These are phyloP conservation scores for Pseudococcus jackbeardsleyi DNA, from an alignment of 2,888 invertebrate species.

Conservation along the genomic window DNA sequence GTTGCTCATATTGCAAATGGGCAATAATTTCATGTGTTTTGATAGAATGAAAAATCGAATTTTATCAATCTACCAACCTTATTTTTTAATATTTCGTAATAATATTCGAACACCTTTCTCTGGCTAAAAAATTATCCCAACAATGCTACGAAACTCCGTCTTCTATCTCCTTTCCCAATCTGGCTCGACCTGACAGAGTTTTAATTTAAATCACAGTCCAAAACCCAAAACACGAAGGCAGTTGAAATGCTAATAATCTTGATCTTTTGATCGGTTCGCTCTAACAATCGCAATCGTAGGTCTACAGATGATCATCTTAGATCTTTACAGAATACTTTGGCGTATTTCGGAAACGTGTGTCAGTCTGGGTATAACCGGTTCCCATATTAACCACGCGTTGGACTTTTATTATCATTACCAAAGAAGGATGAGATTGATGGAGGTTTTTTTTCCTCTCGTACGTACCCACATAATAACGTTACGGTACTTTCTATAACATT, in stretches of 20 bases:
- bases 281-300: not conserved
- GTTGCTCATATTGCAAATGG: too few relatives aligned
- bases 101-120: too few relatives aligned
- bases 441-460: not conserved
- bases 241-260: not conserved
- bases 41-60: too few relatives aligned
- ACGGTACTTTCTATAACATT: constrained; percentile 6
- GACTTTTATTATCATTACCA: constrained; percentile 33
- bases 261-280: not conserved
- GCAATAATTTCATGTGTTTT: too few relatives aligned
- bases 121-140: too few relatives aligned
- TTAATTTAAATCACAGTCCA: not conserved
- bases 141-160: too few relatives aligned
- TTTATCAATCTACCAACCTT: too few relatives aligned
- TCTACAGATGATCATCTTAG: not conserved
- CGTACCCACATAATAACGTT: not conserved
- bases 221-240: not conserved
- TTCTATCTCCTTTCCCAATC: not conserved
- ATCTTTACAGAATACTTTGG: not conserved
- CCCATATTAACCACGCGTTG: not conserved
- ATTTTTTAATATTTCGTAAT: too few relatives aligned
- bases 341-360: constrained; percentile 3
- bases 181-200: not conserved
- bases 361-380: constrained; percentile 8
- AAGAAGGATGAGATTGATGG: constrained; percentile 38